These are phyloP conservation scores for Aplysia californica DNA, from an alignment of 1,140 invertebrate species.

Conservation along the genomic window DNA sequence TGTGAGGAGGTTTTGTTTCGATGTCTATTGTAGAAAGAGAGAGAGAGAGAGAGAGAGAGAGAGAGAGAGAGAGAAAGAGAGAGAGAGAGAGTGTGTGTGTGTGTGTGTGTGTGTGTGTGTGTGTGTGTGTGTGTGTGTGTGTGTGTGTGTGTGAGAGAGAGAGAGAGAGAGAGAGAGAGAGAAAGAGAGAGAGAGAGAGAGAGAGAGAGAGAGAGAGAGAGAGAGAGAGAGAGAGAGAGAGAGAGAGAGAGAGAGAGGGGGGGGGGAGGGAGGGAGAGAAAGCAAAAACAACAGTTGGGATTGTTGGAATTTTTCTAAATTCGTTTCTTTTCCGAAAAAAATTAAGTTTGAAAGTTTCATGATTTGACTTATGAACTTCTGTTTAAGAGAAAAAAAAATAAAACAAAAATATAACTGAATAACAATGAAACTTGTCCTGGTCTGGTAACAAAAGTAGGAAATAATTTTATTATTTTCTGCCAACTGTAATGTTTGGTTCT, in stretches of 20 bases:
- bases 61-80: background rate
- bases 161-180: too few species aligned
- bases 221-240: conserved; percentile 5
- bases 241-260: conserved; percentile 1
- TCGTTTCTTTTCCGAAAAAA: background rate
- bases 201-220: background rate
- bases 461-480: too few species aligned
- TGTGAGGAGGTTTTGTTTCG: background rate
- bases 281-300: background rate
- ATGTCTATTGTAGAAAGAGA: background rate
- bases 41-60: background rate
- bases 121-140: background rate
- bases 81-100: background rate
- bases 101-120: background rate
- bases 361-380: too few species aligned
- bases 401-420: too few species aligned
- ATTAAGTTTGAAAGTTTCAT: background rate
- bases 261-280: background rate
- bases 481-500: too few species aligned
- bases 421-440: too few species aligned
- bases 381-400: too few species aligned
- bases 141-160: too few species aligned
- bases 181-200: background rate
- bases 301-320: background rate
- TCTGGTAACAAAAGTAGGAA: too few species aligned